Evolutionary conservation across 2,113 vertebrate genomes (phyloP).

Genomic region (Phoenicopterus ruber): DNA sequence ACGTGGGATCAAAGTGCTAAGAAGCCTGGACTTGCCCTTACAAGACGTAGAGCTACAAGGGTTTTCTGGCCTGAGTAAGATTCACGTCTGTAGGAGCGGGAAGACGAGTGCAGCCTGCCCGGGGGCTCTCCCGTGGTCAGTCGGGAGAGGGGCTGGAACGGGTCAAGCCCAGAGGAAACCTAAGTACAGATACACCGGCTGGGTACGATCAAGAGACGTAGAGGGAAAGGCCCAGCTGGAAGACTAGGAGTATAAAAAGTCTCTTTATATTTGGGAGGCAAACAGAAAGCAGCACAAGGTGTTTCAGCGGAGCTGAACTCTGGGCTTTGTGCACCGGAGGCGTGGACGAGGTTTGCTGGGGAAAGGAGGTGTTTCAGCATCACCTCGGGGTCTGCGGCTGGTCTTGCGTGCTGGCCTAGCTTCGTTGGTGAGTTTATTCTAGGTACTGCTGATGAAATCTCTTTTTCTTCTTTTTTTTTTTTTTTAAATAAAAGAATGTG

Average conservation of each 20-base stretch:
- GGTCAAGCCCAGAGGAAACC: background rate
- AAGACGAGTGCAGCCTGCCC: background rate
- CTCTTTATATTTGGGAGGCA: background rate
- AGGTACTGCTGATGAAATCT: background rate
- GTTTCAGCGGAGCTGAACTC: background rate
- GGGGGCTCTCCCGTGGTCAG: background rate
- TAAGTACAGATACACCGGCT: fast-evolving
- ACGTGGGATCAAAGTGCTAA: background rate
- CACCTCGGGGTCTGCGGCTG: background rate
- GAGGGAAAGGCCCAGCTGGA: background rate
- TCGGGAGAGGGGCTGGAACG: background rate
- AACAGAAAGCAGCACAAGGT: background rate
- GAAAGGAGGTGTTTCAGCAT: background rate
- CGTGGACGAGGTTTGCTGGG: background rate
- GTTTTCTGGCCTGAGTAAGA: background rate
- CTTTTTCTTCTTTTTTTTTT: background rate
- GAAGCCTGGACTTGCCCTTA: background rate
- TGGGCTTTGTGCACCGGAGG: background rate
- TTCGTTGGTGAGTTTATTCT: background rate
- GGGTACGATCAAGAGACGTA: background rate
- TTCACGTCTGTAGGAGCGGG: background rate
- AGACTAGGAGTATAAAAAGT: background rate
- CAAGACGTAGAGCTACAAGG: background rate
- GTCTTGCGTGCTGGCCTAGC: background rate
- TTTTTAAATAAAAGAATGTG: background rate